Conservation (phyloP, 92 coral and sea anemone genomes). For the Pocillopora meandrina region DNA sequence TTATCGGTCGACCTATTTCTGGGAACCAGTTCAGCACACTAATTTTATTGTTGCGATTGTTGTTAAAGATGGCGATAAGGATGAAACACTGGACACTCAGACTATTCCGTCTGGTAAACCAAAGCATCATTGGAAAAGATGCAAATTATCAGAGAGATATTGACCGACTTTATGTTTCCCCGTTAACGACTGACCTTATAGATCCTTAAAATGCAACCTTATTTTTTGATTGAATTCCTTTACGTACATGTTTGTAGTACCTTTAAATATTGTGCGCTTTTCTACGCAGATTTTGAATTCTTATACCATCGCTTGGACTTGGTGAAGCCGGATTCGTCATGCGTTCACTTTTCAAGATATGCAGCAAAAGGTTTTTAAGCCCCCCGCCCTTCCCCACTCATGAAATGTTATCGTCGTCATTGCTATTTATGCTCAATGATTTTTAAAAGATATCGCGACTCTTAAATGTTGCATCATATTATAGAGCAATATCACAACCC, state of each 20-base stretch:
- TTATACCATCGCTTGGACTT: constrained; percentile 68
- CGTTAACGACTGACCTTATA: too few species aligned
- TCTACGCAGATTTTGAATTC: constrained; percentile 32
- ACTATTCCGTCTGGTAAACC: constrained; percentile 3
- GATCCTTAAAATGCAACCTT: too few species aligned
- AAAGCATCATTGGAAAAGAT: neutral
- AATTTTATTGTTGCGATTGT: constrained; percentile 49
- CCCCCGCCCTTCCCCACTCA: too few species aligned
- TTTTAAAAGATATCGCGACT: too few species aligned
- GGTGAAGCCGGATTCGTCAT: constrained; percentile 31
- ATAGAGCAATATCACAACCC: too few species aligned
- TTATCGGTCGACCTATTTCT: constrained; percentile 44
- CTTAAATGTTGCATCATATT: too few species aligned
- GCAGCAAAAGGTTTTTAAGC: constrained; percentile 40
- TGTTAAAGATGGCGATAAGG: constrained; percentile 35
- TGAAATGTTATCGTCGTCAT: too few species aligned
- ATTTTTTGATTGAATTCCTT: too few species aligned
- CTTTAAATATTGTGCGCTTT: neutral
- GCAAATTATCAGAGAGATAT: too few species aligned
- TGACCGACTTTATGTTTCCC: too few species aligned
- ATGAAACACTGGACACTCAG: constrained; percentile 8
- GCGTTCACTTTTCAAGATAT: constrained; percentile 58
- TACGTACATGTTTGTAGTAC: too few species aligned
- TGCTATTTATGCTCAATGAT: too few species aligned
- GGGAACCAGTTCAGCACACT: constrained; percentile 51